These are phyloP conservation scores for Elysia chlorotica DNA, from an alignment of 1,140 invertebrate species.

Conservation along the genomic window DNA sequence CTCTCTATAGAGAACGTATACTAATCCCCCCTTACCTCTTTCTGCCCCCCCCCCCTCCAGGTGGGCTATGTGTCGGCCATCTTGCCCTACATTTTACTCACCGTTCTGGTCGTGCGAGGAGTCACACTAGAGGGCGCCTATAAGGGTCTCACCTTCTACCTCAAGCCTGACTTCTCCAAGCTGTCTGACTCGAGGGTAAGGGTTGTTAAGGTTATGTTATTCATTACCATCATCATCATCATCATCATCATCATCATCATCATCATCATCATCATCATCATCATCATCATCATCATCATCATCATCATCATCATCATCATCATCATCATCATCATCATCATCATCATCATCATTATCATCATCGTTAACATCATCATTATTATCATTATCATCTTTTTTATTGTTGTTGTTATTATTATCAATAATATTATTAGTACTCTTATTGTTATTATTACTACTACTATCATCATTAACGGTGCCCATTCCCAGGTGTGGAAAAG, in stretches of 20 bases:
- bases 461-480: not conserved
- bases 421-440: not conserved
- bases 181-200: slow-evolving; percentile 70
- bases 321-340: slow-evolving; percentile 2
- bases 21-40: too few species aligned
- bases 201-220: not conserved
- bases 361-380: slow-evolving; percentile 7
- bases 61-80: too few species aligned
- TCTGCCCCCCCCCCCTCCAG: too few species aligned
- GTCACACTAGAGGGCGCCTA: too few species aligned
- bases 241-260: slow-evolving; percentile 5
- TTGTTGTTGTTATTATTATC: not conserved
- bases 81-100: too few species aligned
- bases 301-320: slow-evolving; percentile 2
- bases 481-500: slow-evolving; percentile 46
- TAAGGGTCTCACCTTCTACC: too few species aligned
- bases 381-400: not conserved
- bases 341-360: slow-evolving; percentile 7
- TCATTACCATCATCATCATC: not conserved
- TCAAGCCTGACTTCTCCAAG: too few species aligned
- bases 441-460: not conserved
- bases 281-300: slow-evolving; percentile 1
- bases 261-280: slow-evolving; percentile 6
- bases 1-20: too few species aligned
- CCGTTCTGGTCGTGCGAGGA: too few species aligned